These are phyloP conservation scores for Tauraco erythrolophus DNA, from an alignment of 2,113 vertebrate species.

Conservation along the genomic window DNA sequence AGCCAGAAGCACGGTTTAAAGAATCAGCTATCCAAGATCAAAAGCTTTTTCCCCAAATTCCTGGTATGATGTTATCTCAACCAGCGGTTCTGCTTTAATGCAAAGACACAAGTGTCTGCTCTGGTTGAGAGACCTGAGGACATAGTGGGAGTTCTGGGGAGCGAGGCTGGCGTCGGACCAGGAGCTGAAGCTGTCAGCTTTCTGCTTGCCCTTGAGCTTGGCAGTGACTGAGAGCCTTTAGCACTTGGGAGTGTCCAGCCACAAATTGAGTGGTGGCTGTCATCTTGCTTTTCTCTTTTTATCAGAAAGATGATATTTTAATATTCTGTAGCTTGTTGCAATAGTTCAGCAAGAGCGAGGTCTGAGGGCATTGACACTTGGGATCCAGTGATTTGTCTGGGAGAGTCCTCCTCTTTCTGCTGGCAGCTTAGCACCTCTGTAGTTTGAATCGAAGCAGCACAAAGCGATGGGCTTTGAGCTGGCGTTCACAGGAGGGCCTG, in stretches of 20 bases:
- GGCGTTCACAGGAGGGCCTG: not conserved
- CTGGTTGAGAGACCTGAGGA: not conserved
- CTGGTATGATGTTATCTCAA: not conserved
- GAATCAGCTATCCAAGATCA: not conserved
- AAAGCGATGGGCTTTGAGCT: not conserved
- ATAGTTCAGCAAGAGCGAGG: not conserved
- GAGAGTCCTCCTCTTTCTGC: not conserved
- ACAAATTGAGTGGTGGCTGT: not conserved
- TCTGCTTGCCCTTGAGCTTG: not conserved
- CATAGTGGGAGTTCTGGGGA: not conserved
- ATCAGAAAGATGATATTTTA: not conserved
- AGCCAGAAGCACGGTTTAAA: not conserved
- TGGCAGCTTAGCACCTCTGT: not conserved
- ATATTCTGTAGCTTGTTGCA: not conserved
- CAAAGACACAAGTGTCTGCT: not conserved
- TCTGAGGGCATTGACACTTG: not conserved
- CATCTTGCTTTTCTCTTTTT: not conserved
- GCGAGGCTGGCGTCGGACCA: not conserved
- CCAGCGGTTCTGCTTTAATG: not conserved
- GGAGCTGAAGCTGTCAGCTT: not conserved
- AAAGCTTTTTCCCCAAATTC: not conserved
- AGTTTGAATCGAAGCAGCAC: not conserved
- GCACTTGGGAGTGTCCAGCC: not conserved
- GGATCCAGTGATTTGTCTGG: not conserved
- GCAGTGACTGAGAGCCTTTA: not conserved